Percentiles rank a stretch among this genome's conserved stretches.
Conservation (phyloP, 2,113 vertebrate species). For the Rafetus swinhoei region DNA sequence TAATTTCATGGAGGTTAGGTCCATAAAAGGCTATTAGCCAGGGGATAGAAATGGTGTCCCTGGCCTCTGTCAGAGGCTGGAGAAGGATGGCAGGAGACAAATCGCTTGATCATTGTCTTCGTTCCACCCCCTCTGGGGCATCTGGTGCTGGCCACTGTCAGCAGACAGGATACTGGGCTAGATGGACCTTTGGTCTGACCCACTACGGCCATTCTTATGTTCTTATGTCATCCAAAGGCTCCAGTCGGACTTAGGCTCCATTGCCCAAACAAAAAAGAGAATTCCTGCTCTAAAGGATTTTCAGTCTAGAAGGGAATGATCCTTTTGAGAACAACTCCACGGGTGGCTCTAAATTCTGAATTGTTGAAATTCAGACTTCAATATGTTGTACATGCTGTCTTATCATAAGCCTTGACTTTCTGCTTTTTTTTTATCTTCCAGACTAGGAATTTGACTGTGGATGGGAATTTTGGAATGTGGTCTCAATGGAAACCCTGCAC, state of each 20-base stretch:
- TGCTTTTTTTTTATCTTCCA: conserved; percentile 66
- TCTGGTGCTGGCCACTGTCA: too few species aligned
- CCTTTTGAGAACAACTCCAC: not conserved
- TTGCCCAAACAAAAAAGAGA: not conserved
- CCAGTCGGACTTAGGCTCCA: fast-evolving
- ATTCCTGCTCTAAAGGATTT: not conserved
- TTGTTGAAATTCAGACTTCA: not conserved
- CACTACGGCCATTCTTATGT: too few species aligned
- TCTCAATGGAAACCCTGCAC: conserved; percentile 89
- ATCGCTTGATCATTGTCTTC: too few species aligned
- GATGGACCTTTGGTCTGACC: too few species aligned
- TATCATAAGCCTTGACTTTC: not conserved
- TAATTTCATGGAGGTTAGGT: too few species aligned
- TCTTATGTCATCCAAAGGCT: not conserved
- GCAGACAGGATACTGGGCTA: too few species aligned
- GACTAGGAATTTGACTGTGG: conserved; percentile 93
- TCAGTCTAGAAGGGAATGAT: not conserved
- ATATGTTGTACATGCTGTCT: not conserved
- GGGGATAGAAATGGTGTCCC: too few species aligned
- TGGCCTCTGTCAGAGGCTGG: too few species aligned
- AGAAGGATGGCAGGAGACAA: too few species aligned
- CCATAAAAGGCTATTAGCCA: too few species aligned
- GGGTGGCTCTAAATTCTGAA: not conserved
- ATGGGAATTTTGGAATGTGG: conserved; percentile 90
- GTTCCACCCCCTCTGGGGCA: too few species aligned